Evolutionary conservation across 2,888 invertebrate species (phyloP).

Genomic region (Cyclophora albipunctata): DNA sequence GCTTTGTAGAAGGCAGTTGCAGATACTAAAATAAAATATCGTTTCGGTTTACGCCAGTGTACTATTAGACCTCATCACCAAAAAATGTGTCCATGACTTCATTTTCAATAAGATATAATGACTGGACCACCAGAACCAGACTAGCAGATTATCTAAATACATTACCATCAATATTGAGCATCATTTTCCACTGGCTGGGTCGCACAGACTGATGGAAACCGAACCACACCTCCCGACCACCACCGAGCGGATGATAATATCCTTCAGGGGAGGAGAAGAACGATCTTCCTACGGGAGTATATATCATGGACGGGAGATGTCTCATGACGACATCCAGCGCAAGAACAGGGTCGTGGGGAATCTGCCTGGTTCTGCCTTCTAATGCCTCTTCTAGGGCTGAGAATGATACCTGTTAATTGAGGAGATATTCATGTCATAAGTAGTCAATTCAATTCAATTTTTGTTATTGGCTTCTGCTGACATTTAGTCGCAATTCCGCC

Average conservation of each 20-base stretch:
- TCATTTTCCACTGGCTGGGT: conserved; percentile 99
- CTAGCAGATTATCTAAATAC: no score
- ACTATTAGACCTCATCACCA: no score
- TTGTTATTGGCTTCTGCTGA: no score
- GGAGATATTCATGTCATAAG: no score
- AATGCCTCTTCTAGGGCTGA: conserved; percentile 98
- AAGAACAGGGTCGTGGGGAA: conserved; percentile 97
- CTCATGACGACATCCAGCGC: conserved; percentile 99
- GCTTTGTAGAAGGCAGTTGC: conserved; percentile 99
- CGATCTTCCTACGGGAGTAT: conserved; percentile 98
- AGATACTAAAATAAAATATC: conserved; percentile 81
- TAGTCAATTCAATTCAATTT: no score
- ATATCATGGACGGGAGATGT: conserved; percentile 99
- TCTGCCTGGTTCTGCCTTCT: conserved; percentile 95
- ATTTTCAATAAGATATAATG: no score
- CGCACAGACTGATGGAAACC: conserved; percentile 99
- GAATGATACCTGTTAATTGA: conserved; percentile 81
- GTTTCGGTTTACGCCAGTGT: no score
- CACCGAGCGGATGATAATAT: conserved; percentile 96
- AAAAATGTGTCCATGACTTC: no score
- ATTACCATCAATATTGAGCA: conserved; percentile 99
- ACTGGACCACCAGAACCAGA: no score
- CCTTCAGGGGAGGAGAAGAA: conserved; percentile 99
- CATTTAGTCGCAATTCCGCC: no score
- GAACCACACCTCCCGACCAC: conserved; percentile 99